Evolutionary conservation across 1,140 invertebrate genomes (phyloP).

Genomic region (Panagrolaimus sp.): DNA sequence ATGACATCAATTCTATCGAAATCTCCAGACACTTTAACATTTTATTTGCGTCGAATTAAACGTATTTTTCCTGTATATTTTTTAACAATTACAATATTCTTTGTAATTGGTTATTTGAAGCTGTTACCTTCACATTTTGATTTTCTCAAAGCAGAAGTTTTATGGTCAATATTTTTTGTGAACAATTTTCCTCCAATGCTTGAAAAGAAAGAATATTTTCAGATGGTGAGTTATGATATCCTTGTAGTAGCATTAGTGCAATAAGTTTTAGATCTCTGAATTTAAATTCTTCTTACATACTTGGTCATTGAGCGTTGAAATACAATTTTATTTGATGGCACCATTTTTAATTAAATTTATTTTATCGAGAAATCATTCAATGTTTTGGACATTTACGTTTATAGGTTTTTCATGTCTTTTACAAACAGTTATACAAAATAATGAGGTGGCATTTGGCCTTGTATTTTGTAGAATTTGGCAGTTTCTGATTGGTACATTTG

Average conservation of each 20-base stretch:
- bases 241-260: too few species aligned
- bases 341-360: neutral
- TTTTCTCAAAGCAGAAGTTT: neutral
- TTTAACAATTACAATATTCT: neutral
- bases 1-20: conserved; percentile 9
- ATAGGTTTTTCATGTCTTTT: neutral
- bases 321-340: neutral
- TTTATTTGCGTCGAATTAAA: conserved; percentile 1
- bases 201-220: neutral
- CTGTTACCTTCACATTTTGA: neutral
- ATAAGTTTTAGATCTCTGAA: neutral
- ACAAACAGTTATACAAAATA: neutral
- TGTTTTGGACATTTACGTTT: neutral
- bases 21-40: neutral
- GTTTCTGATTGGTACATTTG: neutral
- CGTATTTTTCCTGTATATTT: neutral
- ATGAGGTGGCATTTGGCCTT: neutral
- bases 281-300: neutral
- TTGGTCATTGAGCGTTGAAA: neutral
- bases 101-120: neutral
- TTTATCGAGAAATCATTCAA: neutral
- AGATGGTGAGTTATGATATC: neutral
- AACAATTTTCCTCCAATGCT: neutral
- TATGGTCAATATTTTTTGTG: neutral
- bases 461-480: neutral